These are phyloP conservation scores for Patella caerulea DNA, from an alignment of 2,888 invertebrate species.

Conservation along the genomic window DNA sequence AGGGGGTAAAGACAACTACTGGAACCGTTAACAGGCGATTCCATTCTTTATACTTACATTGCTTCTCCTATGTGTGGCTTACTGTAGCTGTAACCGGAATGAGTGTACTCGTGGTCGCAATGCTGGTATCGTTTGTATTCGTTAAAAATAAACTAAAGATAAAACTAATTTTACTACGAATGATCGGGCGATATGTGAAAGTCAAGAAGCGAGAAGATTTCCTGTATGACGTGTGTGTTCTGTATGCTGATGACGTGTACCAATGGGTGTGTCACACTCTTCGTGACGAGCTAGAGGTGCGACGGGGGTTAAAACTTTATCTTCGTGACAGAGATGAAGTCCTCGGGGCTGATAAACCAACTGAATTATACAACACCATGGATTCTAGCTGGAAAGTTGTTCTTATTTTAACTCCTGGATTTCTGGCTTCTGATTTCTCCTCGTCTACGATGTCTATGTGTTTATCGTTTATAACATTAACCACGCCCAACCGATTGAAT, in stretches of 20 bases:
- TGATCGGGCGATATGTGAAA: not conserved
- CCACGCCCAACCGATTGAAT: not conserved
- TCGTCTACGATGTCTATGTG: not conserved
- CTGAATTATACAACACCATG: not conserved
- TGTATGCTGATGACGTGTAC: not conserved
- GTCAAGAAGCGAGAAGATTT: not conserved
- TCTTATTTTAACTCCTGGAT: not conserved
- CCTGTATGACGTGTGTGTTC: not conserved
- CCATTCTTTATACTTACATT: not conserved
- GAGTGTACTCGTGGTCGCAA: not conserved
- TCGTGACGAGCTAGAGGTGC: not conserved
- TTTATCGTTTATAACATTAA: constrained; percentile 1
- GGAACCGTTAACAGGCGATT: not conserved
- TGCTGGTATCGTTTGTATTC: not conserved
- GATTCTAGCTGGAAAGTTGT: not conserved
- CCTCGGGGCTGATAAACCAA: not conserved
- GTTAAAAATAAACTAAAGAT: not conserved
- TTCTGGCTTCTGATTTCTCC: not conserved
- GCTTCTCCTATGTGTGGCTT: not conserved
- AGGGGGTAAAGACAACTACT: not conserved
- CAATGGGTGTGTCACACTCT: not conserved
- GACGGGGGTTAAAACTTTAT: not conserved
- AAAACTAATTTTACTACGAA: not conserved
- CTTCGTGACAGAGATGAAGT: not conserved
- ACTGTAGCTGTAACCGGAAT: not conserved